A percentile compares a stretch with the other conserved stretches of the same genome.
These are phyloP conservation scores for Dendropsophus ebraccatus DNA, from an alignment of 2,113 vertebrate genomes.

Conservation along the genomic window DNA sequence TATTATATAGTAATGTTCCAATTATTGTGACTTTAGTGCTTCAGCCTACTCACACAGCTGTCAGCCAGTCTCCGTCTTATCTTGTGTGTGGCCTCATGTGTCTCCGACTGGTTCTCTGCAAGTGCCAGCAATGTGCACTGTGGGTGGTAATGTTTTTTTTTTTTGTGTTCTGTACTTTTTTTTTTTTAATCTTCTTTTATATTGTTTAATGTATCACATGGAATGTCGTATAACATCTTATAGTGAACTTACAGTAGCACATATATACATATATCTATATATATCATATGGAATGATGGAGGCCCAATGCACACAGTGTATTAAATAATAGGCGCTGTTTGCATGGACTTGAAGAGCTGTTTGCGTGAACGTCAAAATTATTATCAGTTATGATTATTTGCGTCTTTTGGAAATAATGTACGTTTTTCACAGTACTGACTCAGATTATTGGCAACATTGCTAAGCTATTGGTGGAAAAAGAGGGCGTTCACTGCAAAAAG, in stretches of 20 bases:
- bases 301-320: too few relatives aligned
- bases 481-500: too few relatives aligned
- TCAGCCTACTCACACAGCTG: neutral
- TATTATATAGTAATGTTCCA: neutral
- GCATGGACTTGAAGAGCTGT: too few relatives aligned
- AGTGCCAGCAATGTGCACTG: neutral
- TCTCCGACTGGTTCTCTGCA: neutral
- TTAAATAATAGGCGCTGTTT: too few relatives aligned
- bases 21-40: neutral
- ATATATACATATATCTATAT: neutral
- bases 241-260: neutral
- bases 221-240: neutral
- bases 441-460: too few relatives aligned
- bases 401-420: too few relatives aligned
- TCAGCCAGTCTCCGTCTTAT: neutral
- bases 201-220: neutral
- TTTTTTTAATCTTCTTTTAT: too few relatives aligned
- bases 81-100: slow-evolving; percentile 5
- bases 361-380: too few relatives aligned
- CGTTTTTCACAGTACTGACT: too few relatives aligned
- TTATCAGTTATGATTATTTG: too few relatives aligned
- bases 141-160: neutral
- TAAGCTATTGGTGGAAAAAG: too few relatives aligned
- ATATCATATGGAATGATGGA: too few relatives aligned
- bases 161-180: neutral